Evolutionary conservation across 2,888 invertebrate genomes (phyloP).

Genomic region (Sinodicranocentrus sp.): DNA sequence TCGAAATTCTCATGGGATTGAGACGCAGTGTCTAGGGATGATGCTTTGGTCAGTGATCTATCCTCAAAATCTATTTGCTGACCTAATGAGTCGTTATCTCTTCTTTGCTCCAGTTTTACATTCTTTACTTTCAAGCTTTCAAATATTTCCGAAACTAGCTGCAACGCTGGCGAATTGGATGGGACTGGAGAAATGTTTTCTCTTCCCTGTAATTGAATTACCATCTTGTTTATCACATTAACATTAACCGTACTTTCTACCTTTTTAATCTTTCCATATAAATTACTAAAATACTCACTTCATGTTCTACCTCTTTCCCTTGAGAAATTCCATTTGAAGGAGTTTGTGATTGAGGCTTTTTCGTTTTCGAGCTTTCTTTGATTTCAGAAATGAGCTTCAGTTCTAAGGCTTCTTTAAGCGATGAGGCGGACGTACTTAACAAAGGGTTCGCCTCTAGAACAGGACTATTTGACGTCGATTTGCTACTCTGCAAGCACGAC

Average conservation of each 20-base stretch:
- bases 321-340: conserved; percentile 54
- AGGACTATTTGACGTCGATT: conserved; percentile 74
- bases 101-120: conserved; percentile 66
- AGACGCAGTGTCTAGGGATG: conserved; percentile 40
- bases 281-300: conserved; percentile 29
- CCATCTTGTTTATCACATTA: too few species aligned
- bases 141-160: conserved; percentile 90
- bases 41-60: conserved; percentile 52
- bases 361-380: conserved; percentile 81
- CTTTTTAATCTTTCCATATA: not conserved
- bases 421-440: conserved; percentile 66
- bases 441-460: conserved; percentile 75
- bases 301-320: conserved; percentile 27
- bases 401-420: conserved; percentile 90
- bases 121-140: conserved; percentile 88
- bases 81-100: conserved; percentile 27
- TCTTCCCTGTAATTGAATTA: conserved; percentile 35
- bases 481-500: conserved; percentile 65
- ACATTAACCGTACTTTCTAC: not conserved
- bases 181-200: conserved; percentile 76
- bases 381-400: conserved; percentile 90
- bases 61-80: conserved; percentile 28
- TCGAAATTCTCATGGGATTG: conserved; percentile 72
- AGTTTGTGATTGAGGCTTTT: conserved; percentile 7
- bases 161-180: conserved; percentile 86